Evolutionary conservation across 1,140 invertebrate genomes (phyloP).

Genomic region (Cydia strobilella): DNA sequence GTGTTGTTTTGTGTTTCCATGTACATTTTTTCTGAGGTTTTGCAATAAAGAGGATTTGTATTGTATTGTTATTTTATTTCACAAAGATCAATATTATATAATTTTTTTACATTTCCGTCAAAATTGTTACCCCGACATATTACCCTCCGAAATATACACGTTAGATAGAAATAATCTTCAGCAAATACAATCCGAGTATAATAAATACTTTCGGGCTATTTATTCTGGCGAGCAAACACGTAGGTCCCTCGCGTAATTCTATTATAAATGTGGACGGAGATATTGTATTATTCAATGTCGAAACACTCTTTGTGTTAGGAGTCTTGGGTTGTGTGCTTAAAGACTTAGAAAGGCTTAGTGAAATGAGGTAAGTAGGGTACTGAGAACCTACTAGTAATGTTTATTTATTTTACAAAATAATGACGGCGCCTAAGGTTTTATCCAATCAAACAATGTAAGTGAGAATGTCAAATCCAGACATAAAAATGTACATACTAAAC

Average conservation of each 20-base stretch:
- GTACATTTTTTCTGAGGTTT: too few relatives aligned
- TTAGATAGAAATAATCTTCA: conserved; percentile 20
- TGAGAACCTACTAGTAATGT: background rate
- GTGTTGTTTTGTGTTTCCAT: too few relatives aligned
- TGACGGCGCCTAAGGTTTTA: too few relatives aligned
- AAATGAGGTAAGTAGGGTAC: background rate
- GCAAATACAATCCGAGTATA: conserved; percentile 32
- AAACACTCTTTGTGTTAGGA: conserved; percentile 13
- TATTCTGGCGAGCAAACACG: conserved; percentile 33
- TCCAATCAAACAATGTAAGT: too few relatives aligned
- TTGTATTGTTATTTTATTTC: too few relatives aligned
- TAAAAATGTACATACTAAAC: too few relatives aligned
- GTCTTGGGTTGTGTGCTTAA: conserved; percentile 24
- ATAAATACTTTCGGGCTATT: conserved; percentile 33
- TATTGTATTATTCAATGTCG: conserved; percentile 32
- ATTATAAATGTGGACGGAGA: conserved; percentile 43
- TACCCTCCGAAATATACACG: background rate
- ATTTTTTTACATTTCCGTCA: background rate
- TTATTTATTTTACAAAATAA: too few relatives aligned
- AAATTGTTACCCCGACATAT: background rate
- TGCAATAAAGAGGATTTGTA: too few relatives aligned
- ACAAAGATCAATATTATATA: too few relatives aligned
- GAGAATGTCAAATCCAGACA: too few relatives aligned
- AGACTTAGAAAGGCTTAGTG: background rate
- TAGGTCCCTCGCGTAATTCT: conserved; percentile 47